Base-by-base conservation (phyloP, 2,113 vertebrate genomes). In the Saguinus imperator region DNA sequence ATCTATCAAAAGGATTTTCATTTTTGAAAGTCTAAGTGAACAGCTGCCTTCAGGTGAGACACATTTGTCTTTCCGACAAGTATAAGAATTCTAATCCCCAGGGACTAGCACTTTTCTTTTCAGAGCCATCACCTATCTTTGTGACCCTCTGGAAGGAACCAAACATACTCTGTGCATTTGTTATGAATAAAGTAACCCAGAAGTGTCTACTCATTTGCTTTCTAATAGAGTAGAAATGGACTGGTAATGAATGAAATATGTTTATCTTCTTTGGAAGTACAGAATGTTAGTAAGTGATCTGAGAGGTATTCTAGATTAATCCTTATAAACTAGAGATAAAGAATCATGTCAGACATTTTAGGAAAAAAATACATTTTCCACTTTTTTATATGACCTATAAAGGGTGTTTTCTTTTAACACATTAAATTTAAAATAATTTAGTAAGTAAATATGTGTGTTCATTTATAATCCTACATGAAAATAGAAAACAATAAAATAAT, bases 31-130 rank as follows among this genome's bases (percentile, higher is more conserved):
- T 97, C 73, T 95, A 98, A 97, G 87, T 95, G 95, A 98, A 97
- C 52, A 97, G 95, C 83, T 98, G 96, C 96, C 96, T 96, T 98
- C 92, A 95, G 84, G 96, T 96, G 84, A 96, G 93, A 97, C 98
- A 97, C 72, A 94, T 97, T 97, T 98, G 98, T 98, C 89, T 98
- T 98, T 95, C 97, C 98, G 98, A 98, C 98, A 98, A 96, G 96
- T 97, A 96, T 82, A 97, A 97, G 97, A 94, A 98, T 90, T 97
- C 45, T 50, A 97, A 94, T 97, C 98, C 89, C 97, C 76, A 70
- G 94, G 91, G 97, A 95, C 82, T 55, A 97, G 92, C 79, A 94
- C 95, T 98, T 98, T 98, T 97, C 94, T 94, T 94, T 98, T 98
- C 98, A 98, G 86, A 98, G 92, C 92, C 94, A 95, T 98, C 97